Evolutionary conservation across 2,888 invertebrate species (phyloP).

Genomic region (Campopleginae sp.): DNA sequence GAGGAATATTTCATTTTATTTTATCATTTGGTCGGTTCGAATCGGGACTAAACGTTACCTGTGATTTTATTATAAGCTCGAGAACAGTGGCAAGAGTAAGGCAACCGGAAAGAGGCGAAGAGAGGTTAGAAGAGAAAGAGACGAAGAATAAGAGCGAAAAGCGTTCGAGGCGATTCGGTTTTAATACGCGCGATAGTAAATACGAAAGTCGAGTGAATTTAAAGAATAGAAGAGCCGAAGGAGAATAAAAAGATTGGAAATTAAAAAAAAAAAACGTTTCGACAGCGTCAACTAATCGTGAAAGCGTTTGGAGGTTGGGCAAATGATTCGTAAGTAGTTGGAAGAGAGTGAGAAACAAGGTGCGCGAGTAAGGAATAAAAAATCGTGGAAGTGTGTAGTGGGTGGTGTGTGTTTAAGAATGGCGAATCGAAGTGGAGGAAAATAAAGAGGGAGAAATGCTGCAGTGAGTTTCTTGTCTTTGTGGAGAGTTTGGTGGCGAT

Average conservation of each 20-base stretch:
- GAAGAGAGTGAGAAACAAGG: background rate
- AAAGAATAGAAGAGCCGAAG: too few relatives aligned
- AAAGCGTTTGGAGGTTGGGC: background rate
- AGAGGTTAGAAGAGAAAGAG: background rate
- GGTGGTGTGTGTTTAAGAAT: background rate
- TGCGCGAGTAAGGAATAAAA: background rate
- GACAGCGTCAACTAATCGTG: background rate
- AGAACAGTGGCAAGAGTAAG: background rate
- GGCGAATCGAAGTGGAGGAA: background rate
- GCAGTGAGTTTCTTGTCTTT: conserved; percentile 13
- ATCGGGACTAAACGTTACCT: background rate
- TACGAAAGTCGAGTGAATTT: too few relatives aligned
- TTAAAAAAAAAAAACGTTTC: background rate
- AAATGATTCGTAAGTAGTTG: background rate
- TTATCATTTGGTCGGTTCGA: background rate
- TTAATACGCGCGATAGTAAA: background rate
- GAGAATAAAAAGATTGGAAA: too few relatives aligned
- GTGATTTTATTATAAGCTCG: conserved; percentile 6
- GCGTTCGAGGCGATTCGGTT: background rate
- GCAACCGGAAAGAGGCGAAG: background rate
- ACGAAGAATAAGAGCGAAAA: background rate
- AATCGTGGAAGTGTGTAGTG: conserved; percentile 9
- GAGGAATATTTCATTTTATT: background rate
- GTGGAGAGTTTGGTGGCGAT: conserved; percentile 12
- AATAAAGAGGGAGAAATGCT: conserved; percentile 2